A percentile compares a stretch with the other conserved stretches of the same genome.
phyloP scores from a whole-genome alignment of 2,113 vertebrate species.

The Taurulus bubalis region DNA sequence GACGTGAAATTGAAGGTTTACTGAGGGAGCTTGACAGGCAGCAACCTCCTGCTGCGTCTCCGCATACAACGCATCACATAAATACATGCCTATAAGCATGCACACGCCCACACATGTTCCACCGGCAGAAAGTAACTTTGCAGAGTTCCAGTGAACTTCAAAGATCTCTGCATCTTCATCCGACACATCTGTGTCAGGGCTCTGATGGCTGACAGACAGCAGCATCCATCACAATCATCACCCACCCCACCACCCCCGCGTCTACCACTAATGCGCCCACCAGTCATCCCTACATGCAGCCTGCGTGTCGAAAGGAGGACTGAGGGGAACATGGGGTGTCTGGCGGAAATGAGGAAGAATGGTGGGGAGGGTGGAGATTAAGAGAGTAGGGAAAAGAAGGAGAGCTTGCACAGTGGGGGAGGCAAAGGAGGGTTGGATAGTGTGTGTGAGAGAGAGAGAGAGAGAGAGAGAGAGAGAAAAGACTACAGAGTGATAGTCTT shows the following conservation, averaged over 20 bases:
- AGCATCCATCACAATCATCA: slow-evolving; percentile 53
- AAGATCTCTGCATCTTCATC: slow-evolving; percentile 43
- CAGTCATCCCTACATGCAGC: slow-evolving; percentile 52
- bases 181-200: slow-evolving; percentile 69
- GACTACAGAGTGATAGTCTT: slow-evolving; percentile 38
- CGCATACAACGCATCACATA: slow-evolving; percentile 28
- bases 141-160: slow-evolving; percentile 56
- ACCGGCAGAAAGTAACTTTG: slow-evolving; percentile 43
- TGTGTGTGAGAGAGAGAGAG: background rate
- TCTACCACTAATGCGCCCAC: slow-evolving; percentile 57
- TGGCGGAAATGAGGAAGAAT: slow-evolving; percentile 36
- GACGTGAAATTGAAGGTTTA: slow-evolving; percentile 39
- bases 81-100: slow-evolving; percentile 40
- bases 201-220: slow-evolving; percentile 66
- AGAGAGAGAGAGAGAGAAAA: slow-evolving; percentile 7
- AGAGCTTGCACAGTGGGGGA: slow-evolving; percentile 40
- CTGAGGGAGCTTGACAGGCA: slow-evolving; percentile 43
- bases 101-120: slow-evolving; percentile 42
- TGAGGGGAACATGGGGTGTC: slow-evolving; percentile 25
- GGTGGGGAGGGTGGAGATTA: slow-evolving; percentile 44
- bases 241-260: slow-evolving; percentile 9
- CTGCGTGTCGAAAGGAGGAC: slow-evolving; percentile 2
- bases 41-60: slow-evolving; percentile 34
- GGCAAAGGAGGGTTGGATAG: slow-evolving; percentile 23
- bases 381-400: slow-evolving; percentile 39